Percentiles rank a stretch among this genome's conserved stretches.
Conservation (phyloP, 1,140 invertebrate species). For the Neuroterus valhalla region DNA sequence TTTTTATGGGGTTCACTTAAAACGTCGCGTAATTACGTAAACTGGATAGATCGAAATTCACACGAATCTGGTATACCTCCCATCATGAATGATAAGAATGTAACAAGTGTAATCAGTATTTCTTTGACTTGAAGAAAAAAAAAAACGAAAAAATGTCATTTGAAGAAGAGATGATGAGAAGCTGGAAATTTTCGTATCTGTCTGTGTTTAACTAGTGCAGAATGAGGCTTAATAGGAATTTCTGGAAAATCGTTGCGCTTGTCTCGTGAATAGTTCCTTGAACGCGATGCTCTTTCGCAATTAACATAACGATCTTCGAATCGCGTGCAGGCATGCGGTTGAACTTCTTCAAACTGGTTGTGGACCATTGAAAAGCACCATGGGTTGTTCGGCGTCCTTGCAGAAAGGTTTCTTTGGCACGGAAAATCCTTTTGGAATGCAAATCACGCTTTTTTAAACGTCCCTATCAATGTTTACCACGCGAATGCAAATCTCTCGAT, state of each 20-base stretch:
- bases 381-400: constrained; percentile 23
- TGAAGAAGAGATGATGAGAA: neutral
- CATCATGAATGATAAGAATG: too few relatives aligned
- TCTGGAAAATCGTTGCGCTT: constrained; percentile 27
- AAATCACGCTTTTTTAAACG: constrained; percentile 1
- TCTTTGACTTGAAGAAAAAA: too few relatives aligned
- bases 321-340: constrained; percentile 29
- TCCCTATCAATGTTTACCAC: neutral
- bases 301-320: constrained; percentile 26
- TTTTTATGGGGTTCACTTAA: too few relatives aligned
- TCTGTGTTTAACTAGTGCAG: neutral
- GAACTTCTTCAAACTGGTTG: constrained; percentile 27
- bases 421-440: constrained; percentile 27
- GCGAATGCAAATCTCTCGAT: neutral
- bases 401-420: constrained; percentile 6
- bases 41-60: too few relatives aligned
- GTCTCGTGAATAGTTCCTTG: constrained; percentile 29
- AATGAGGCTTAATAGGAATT: constrained; percentile 15
- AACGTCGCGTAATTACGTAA: too few relatives aligned
- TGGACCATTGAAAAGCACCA: constrained; percentile 25
- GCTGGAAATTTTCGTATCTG: constrained; percentile 12
- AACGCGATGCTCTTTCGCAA: constrained; percentile 26
- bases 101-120: too few relatives aligned
- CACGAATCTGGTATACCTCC: too few relatives aligned
- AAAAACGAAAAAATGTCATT: neutral